A percentile compares a stretch with the other conserved stretches of the same genome.
Evolutionary conservation across 23 tunicate genomes (phyloP).

Genomic region (Ascidia mentula): DNA sequence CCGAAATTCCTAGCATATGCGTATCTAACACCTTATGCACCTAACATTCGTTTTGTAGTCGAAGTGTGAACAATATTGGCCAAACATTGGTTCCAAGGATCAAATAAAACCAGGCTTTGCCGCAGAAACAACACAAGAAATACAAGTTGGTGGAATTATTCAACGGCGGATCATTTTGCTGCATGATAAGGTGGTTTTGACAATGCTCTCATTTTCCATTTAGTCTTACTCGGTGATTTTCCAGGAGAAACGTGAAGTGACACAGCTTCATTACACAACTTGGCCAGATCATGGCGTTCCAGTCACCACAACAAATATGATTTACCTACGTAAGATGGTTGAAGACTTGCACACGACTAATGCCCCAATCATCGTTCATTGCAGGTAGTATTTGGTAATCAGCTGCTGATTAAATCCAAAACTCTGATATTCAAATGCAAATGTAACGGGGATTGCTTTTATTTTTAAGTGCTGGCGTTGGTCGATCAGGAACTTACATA

Average conservation of each 20-base stretch:
- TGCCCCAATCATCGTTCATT: not conserved
- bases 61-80: not conserved
- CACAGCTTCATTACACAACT: not conserved
- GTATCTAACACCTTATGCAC: not conserved
- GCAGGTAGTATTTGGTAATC: too few relatives aligned
- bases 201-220: too few relatives aligned
- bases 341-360: not conserved
- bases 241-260: not conserved
- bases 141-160: not conserved
- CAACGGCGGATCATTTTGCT: not conserved
- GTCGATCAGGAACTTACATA: too few relatives aligned
- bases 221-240: too few relatives aligned
- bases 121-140: not conserved
- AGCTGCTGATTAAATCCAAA: too few relatives aligned
- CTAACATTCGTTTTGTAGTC: not conserved
- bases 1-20: not conserved
- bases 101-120: not conserved
- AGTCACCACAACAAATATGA: not conserved
- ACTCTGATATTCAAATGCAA: too few relatives aligned
- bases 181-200: too few relatives aligned
- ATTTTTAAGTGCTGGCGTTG: too few relatives aligned
- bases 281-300: conserved; percentile 6
- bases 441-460: too few relatives aligned
- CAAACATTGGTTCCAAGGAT: not conserved
- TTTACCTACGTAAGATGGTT: not conserved